Conservation (phyloP, 2,888 invertebrate species). For the Thecocarcelia acutangulata region DNA sequence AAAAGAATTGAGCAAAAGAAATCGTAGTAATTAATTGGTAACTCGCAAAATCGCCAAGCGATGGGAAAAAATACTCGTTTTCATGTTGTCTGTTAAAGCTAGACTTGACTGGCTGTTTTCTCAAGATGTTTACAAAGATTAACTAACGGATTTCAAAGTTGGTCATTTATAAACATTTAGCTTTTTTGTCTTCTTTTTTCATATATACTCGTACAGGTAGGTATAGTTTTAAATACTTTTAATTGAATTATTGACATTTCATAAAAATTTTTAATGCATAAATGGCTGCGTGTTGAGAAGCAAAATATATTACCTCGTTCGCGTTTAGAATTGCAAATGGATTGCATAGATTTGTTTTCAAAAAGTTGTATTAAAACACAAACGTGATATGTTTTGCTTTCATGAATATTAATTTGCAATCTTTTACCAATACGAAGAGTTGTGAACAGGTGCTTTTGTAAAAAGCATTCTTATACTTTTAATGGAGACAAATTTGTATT, state of each 20-base stretch:
- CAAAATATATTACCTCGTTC: slow-evolving; percentile 12
- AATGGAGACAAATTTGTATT: background rate
- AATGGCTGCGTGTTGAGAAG: slow-evolving; percentile 8
- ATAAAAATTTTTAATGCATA: slow-evolving; percentile 52
- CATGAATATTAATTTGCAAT: slow-evolving; percentile 43
- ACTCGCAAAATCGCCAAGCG: slow-evolving; percentile 33
- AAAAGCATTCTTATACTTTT: slow-evolving; percentile 9
- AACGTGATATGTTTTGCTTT: slow-evolving; percentile 35
- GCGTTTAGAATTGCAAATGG: slow-evolving; percentile 51
- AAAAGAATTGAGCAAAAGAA: slow-evolving; percentile 37
- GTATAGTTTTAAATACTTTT: slow-evolving; percentile 38
- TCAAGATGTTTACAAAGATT: slow-evolving; percentile 52
- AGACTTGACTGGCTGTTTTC: slow-evolving; percentile 12
- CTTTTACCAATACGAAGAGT: background rate
- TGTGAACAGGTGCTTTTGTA: background rate
- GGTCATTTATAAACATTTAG: slow-evolving; percentile 45
- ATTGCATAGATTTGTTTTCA: slow-evolving; percentile 22
- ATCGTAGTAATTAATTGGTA: slow-evolving; percentile 62
- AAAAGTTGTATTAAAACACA: background rate
- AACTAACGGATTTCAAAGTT: slow-evolving; percentile 52
- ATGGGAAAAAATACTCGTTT: slow-evolving; percentile 55
- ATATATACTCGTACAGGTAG: background rate
- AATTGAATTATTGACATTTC: slow-evolving; percentile 61
- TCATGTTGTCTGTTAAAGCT: background rate
- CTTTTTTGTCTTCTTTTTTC: slow-evolving; percentile 8